Base-by-base conservation (phyloP, 1,140 invertebrate species). In the Helicoverpa armigera region DNA sequence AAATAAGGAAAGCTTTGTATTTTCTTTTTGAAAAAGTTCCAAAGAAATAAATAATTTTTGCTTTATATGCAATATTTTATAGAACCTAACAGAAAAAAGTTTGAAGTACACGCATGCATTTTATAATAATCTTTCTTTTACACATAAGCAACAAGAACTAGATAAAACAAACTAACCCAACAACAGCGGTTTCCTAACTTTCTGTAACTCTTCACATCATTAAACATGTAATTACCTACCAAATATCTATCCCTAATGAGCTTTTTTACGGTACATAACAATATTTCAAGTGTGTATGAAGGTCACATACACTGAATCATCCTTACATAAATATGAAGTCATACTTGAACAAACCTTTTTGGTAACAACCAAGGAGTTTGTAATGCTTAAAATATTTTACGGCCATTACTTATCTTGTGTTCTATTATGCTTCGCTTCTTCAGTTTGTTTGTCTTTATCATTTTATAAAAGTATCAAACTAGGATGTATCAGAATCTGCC, bases 221-320 rank as follows among this genome's bases (percentile, higher is more conserved):
- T 60, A 74, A 18, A 23, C 4, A 58, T 16, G 58, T 74, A 74
- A 74, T 74, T 74, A 48, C 54, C 3, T 74, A 48, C 31, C 2
- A n/a, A 74, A 58, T 58, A 43, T 18, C 16, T n/a, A 14, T 54
- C 12, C 23, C 70, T 74, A 74, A 74, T 74, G 70, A 76, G 48
- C 3, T 50, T 72, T 51, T 76, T 76, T 60, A 29, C 53, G 18
- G 10, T 58, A n/a, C n/a, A 35, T 72, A 74, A 58, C 54, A 31
- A 58, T 58, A 73, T 18, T 74, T 58, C n/a, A 58, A 58, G 70
- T 43, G 16, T 58, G 43, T 74, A 80, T 73, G 76, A 73, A 87
- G 84, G 82, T 81, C 82, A 80, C 60, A 65, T 82, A 80, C 60
- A 65, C 83, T 89, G 88, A 90, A 72, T 90, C 87, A 89, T 70